These are phyloP conservation scores for Halictus ligatus DNA, from an alignment of 2,888 invertebrate species.

Conservation along the genomic window DNA sequence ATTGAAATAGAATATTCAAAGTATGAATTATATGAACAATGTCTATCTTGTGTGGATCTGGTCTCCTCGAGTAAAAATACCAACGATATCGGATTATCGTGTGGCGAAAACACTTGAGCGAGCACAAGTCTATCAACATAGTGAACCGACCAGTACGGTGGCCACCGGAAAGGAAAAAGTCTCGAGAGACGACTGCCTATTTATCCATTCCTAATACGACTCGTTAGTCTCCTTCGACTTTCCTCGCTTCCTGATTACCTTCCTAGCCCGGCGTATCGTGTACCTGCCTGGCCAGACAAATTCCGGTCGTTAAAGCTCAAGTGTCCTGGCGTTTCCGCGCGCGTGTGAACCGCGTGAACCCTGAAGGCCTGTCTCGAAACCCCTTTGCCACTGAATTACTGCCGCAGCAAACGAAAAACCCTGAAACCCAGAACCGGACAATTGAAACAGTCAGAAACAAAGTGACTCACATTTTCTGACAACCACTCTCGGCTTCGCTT, in stretches of 20 bases:
- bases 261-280: constrained; percentile 50
- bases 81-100: not conserved
- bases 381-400: constrained; percentile 6
- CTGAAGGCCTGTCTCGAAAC: not conserved
- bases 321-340: constrained; percentile 50
- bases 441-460: not conserved
- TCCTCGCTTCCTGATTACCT: constrained; percentile 66
- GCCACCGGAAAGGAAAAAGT: constrained; percentile 42
- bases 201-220: constrained; percentile 58
- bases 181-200: constrained; percentile 41
- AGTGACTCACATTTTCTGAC: not conserved
- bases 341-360: constrained; percentile 32
- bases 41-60: not conserved
- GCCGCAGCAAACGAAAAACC: not conserved
- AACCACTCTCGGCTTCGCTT: not conserved
- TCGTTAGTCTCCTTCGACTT: constrained; percentile 66
- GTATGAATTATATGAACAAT: no score
- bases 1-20: no score
- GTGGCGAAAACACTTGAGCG: not conserved
- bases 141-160: constrained; percentile 7
- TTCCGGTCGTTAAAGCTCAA: constrained; percentile 59
- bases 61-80: not conserved
- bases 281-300: constrained; percentile 63
- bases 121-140: not conserved
- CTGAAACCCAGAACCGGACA: not conserved